phyloP scores from a whole-genome alignment of 2,113 vertebrate species.

The Meles meles region DNA sequence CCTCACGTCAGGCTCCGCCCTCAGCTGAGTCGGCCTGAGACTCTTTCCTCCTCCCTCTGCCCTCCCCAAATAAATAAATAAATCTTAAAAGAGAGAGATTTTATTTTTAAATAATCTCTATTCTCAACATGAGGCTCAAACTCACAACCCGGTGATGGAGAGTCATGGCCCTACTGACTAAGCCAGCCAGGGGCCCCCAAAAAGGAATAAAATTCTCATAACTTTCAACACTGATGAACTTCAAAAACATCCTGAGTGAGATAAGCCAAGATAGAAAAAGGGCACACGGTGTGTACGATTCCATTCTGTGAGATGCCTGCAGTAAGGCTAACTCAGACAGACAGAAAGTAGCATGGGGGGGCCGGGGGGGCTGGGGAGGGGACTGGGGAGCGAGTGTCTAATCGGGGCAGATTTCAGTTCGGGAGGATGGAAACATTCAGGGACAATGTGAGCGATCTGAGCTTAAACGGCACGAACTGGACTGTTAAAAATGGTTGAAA shows the following conservation, averaged over 20 bases:
- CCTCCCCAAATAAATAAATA: no score
- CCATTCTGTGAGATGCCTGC: no score
- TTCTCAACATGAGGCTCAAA: not conserved
- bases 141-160: not conserved
- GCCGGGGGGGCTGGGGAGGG: not conserved
- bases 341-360: not conserved
- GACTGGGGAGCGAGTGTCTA: not conserved
- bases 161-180: no score
- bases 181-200: no score
- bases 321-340: not conserved
- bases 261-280: not conserved
- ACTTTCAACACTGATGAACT: not conserved
- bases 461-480: not conserved
- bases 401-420: not conserved
- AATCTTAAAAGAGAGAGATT: not conserved
- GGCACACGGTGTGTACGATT: no score
- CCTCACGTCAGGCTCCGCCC: no score
- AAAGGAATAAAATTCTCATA: not conserved
- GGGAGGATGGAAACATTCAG: not conserved
- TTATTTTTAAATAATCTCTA: not conserved
- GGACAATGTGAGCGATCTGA: no score
- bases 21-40: no score
- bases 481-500: not conserved
- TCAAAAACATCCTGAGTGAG: not conserved
- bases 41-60: no score